A percentile compares a stretch with the other conserved stretches of the same genome.
phyloP scores from a whole-genome alignment of 35 echinoderm and acorn worm genomes.

The Apostichopus californicus region DNA sequence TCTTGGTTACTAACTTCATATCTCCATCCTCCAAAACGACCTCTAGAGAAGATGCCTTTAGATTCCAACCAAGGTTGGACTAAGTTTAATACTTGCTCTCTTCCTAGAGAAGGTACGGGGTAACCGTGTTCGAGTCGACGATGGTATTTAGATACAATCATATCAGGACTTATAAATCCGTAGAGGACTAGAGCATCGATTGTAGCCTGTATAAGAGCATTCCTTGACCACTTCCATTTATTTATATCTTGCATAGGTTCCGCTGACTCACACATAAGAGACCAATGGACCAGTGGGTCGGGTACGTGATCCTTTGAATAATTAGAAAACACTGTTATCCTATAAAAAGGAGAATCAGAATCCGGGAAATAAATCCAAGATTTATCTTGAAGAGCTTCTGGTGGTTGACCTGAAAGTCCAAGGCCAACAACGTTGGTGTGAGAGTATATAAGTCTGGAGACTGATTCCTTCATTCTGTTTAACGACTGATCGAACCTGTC shows the following conservation, averaged over 20 bases:
- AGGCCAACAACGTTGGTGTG: conserved; percentile 60
- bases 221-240: neutral
- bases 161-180: conserved; percentile 43
- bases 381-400: conserved; percentile 16
- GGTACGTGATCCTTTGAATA: conserved; percentile 63
- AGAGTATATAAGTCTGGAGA: conserved; percentile 42
- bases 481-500: neutral
- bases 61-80: conserved; percentile 56
- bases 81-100: neutral
- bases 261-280: conserved; percentile 58
- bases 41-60: conserved; percentile 44
- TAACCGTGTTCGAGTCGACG: conserved; percentile 58
- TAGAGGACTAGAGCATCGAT: neutral
- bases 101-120: conserved; percentile 39
- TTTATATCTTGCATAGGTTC: neutral
- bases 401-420: conserved; percentile 42
- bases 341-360: conserved; percentile 61
- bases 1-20: conserved; percentile 65
- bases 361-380: conserved; percentile 65
- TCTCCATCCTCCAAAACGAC: conserved; percentile 59
- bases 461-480: neutral
- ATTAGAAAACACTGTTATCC: conserved; percentile 53
- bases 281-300: conserved; percentile 21
- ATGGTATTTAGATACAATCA: conserved; percentile 53
- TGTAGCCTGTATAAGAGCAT: neutral